Evolutionary conservation across 1,140 invertebrate species (phyloP).

Genomic region (Agrypnia vestita): DNA sequence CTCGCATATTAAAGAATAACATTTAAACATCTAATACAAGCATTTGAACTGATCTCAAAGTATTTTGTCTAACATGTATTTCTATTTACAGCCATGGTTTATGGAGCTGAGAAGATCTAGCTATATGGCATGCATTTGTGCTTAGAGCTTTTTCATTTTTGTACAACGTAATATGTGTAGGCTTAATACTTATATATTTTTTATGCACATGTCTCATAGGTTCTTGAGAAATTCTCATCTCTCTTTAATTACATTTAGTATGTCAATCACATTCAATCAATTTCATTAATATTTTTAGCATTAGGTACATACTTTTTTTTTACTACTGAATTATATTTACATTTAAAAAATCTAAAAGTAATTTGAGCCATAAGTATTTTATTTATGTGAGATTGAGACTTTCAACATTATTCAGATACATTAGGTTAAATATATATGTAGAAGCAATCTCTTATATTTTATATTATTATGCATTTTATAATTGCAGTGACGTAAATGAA

Average conservation of each 20-base stretch:
- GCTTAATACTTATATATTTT: slow-evolving; percentile 44
- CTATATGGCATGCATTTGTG: slow-evolving; percentile 52
- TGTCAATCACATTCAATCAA: not conserved
- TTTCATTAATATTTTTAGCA: not conserved
- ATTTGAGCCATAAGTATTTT: slow-evolving; percentile 12
- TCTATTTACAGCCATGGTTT: slow-evolving; percentile 51
- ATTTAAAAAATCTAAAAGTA: slow-evolving; percentile 35
- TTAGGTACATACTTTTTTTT: not conserved
- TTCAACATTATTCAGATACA: slow-evolving; percentile 29
- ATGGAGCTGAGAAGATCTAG: slow-evolving; percentile 46
- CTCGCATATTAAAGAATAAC: slow-evolving; percentile 46
- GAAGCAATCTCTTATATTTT: too few relatives aligned
- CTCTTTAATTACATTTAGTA: too few relatives aligned
- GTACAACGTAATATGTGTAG: slow-evolving; percentile 33
- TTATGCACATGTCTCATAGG: not conserved
- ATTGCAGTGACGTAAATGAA: not conserved
- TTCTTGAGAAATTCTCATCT: too few relatives aligned
- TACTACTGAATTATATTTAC: not conserved
- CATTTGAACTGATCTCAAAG: slow-evolving; percentile 29
- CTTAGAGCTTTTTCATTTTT: slow-evolving; percentile 47
- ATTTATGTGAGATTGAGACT: slow-evolving; percentile 37
- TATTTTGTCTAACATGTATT: slow-evolving; percentile 53
- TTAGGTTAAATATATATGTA: too few relatives aligned
- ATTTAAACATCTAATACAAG: slow-evolving; percentile 43
- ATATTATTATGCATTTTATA: not conserved